These are phyloP conservation scores for Etia nguti DNA, from an alignment of 2,113 vertebrate species.

Conservation along the genomic window DNA sequence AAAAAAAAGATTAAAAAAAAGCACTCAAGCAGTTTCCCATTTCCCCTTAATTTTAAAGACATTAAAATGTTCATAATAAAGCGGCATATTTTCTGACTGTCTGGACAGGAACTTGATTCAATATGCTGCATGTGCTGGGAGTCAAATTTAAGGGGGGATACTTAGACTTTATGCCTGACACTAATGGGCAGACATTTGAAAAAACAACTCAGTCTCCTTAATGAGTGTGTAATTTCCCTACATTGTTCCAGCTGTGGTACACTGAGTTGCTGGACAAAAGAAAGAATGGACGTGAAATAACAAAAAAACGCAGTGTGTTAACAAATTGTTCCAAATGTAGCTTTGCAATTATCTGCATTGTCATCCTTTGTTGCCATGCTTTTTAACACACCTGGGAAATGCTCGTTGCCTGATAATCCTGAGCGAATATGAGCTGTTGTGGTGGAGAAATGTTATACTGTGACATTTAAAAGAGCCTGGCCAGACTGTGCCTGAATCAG, in stretches of 20 bases:
- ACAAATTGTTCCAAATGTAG: background rate
- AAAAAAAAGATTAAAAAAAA: background rate
- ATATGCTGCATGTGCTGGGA: slow-evolving; percentile 1
- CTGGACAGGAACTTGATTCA: slow-evolving; percentile 17
- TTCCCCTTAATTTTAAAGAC: background rate
- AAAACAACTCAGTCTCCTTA: slow-evolving; percentile 25
- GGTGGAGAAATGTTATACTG: slow-evolving; percentile 41
- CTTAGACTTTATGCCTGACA: background rate
- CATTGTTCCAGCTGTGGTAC: slow-evolving; percentile 52
- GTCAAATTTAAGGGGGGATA: background rate
- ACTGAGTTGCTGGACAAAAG: slow-evolving; percentile 22
- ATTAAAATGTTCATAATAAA: background rate
- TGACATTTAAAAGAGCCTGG: slow-evolving; percentile 63
- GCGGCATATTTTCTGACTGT: background rate
- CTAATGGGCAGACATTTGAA: slow-evolving; percentile 41
- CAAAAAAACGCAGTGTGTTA: background rate
- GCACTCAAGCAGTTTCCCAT: background rate
- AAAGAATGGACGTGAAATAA: background rate
- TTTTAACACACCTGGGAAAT: slow-evolving; percentile 24
- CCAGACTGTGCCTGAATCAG: slow-evolving; percentile 24
- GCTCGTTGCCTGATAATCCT: slow-evolving; percentile 13
- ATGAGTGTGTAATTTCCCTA: slow-evolving; percentile 57
- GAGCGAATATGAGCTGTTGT: slow-evolving; percentile 33
- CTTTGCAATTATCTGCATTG: slow-evolving; percentile 18
- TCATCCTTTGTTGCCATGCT: background rate